Base-by-base conservation (phyloP, 2,888 invertebrate species). In the Leptopterna dolabrata region DNA sequence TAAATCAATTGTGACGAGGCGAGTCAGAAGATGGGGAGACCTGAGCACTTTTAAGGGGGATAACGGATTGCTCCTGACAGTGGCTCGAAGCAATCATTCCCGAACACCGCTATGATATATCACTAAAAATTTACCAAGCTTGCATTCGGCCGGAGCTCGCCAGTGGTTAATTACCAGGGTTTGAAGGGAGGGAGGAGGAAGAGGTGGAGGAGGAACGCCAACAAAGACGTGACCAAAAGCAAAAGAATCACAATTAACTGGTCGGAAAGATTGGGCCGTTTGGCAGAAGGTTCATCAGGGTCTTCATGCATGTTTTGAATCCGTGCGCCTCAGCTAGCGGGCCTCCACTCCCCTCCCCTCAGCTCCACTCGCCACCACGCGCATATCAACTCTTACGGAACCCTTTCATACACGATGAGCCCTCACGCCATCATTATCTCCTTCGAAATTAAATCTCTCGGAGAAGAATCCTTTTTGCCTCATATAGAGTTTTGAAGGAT, bases 151-250 rank as follows among this genome's bases (percentile, higher is more conserved):
- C 30, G 36, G 41, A 24, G 63, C 83, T 83, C 70, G 71, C 83
- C 24, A 63, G 63, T 83, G 63, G 63, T 83, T 83, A 83, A 83
- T 83, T 83, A 83, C 71, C 83, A 36, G 83, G 63, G 24, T 36
- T 83, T 70, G 55, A 83, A 83, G 83, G 83, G 71, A 70, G 27
- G 63, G 55, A 36, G 29, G 36, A 29, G n/a, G n/a, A n/a, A n/a
- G n/a, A n/a, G n/a, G n/a, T n/a, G 70, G 83, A 45, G 70, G 63
- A 43, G 30, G 41, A 30, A 29, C 41, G 16, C 36, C 83, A 83
- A 83, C 83, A 83, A 83, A 83, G 83, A 83, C 83, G 83, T 83
- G 83, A 83, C 83, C 83, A 71, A 63, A 83, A 83, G 83, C 83
- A 83, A 83, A 83, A 36, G 83, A 83, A 83, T 70, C 83, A 83